Conservation (phyloP, 2,113 vertebrate genomes). For the Mustelus asterias region DNA sequence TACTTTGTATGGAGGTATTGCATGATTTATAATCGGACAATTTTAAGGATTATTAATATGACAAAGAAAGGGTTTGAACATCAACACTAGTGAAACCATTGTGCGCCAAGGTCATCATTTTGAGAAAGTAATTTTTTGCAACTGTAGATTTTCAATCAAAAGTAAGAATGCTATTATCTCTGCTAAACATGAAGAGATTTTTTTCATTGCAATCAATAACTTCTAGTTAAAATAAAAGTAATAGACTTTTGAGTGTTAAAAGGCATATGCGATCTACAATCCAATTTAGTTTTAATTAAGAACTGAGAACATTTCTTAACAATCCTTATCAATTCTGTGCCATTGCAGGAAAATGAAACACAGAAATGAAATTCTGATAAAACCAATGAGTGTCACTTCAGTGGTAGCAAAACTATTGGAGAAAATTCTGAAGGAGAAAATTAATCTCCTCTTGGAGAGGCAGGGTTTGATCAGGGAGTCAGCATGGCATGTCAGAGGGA, state of each 20-base stretch:
- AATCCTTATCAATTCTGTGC: neutral
- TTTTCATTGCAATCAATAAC: constrained; percentile 12
- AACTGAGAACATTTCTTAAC: neutral
- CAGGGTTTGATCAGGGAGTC: no score
- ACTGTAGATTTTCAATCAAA: neutral
- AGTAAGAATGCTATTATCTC: constrained; percentile 13
- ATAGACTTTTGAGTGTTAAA: neutral
- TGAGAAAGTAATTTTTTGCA: constrained; percentile 4
- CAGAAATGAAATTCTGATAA: neutral
- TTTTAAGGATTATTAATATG: constrained; percentile 18
- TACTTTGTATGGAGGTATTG: neutral
- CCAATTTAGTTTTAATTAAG: constrained; percentile 15
- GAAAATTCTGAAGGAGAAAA: no score
- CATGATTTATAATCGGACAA: neutral
- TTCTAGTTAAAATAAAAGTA: constrained; percentile 14
- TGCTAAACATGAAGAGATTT: neutral
- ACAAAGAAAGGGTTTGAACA: neutral
- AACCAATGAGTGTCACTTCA: no score
- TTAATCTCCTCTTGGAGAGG: no score
- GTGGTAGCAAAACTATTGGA: no score
- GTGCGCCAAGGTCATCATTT: neutral
- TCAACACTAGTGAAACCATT: neutral
- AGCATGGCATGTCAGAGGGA: no score
- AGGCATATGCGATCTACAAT: neutral
- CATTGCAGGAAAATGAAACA: constrained; percentile 4